A percentile compares a stretch with the other conserved stretches of the same genome.
Evolutionary conservation across 2,888 invertebrate genomes (phyloP).

Genomic region (Torymus tubicola): DNA sequence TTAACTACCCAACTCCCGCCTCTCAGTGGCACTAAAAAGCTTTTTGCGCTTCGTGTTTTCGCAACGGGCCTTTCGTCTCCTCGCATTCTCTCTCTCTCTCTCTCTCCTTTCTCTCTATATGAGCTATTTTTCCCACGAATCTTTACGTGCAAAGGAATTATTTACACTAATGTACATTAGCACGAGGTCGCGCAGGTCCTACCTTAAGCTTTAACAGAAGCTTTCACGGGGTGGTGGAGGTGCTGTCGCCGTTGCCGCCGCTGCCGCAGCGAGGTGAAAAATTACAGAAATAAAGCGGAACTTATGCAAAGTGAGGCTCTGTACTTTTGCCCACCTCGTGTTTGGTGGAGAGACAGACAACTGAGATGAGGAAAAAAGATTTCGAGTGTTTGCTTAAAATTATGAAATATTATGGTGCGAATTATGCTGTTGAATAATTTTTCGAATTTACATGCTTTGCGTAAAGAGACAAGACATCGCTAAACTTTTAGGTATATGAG

Average conservation of each 20-base stretch:
- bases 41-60: too few relatives aligned
- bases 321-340: too few relatives aligned
- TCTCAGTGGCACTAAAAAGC: neutral
- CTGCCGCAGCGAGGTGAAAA: neutral
- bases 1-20: constrained; percentile 59
- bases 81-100: constrained; percentile 5
- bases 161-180: constrained; percentile 51
- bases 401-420: neutral
- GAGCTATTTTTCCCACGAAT: constrained; percentile 53
- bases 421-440: neutral
- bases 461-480: too few relatives aligned
- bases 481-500: too few relatives aligned
- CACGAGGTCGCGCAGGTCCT: neutral
- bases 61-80: neutral
- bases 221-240: neutral
- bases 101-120: constrained; percentile 18
- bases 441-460: neutral
- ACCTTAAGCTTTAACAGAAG: neutral
- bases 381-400: neutral
- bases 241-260: neutral
- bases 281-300: constrained; percentile 18
- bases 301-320: constrained; percentile 18
- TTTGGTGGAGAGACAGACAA: neutral
- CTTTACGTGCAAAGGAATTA: constrained; percentile 51
- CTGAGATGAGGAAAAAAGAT: too few relatives aligned